These are phyloP conservation scores for Heliornis fulica DNA, from an alignment of 2,113 vertebrate genomes.

Conservation along the genomic window DNA sequence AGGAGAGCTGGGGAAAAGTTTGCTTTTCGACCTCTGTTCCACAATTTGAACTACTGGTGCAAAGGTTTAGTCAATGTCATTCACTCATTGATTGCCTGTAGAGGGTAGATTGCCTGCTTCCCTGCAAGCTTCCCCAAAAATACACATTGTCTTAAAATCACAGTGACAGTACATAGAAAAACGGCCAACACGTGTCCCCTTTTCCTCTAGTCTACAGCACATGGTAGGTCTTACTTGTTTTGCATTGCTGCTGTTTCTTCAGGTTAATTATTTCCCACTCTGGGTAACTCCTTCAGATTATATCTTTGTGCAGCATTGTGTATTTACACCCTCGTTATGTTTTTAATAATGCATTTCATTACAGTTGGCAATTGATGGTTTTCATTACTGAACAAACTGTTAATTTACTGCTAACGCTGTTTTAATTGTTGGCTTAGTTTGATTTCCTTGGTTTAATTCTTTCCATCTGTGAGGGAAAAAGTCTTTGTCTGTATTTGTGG, in stretches of 20 bases:
- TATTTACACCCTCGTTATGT: slow-evolving; percentile 44
- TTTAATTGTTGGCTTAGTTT: slow-evolving; percentile 49
- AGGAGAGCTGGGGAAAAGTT: background rate
- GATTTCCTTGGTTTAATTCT: slow-evolving; percentile 32
- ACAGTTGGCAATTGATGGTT: slow-evolving; percentile 46
- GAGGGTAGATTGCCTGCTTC: background rate
- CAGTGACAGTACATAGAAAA: background rate
- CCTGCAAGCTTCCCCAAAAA: background rate
- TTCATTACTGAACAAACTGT: slow-evolving; percentile 54
- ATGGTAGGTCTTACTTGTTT: background rate
- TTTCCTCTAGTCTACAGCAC: background rate
- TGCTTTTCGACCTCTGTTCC: background rate
- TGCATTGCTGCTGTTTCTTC: background rate
- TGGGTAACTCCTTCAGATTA: background rate
- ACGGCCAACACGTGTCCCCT: rapidly evolving
- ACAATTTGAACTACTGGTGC: background rate
- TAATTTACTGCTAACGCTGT: slow-evolving; percentile 41
- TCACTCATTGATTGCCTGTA: background rate
- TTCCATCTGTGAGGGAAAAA: background rate
- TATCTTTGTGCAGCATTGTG: slow-evolving; percentile 22
- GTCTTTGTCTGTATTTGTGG: background rate
- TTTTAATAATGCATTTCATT: slow-evolving; percentile 67
- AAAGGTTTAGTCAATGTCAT: background rate
- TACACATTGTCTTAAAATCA: background rate
- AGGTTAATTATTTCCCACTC: background rate